Evolutionary conservation across 2,797 vertebrate genomes (phyloP), one percentile per base, ranked within the genome.

Genomic region (Helostoma temminkii): DNA sequence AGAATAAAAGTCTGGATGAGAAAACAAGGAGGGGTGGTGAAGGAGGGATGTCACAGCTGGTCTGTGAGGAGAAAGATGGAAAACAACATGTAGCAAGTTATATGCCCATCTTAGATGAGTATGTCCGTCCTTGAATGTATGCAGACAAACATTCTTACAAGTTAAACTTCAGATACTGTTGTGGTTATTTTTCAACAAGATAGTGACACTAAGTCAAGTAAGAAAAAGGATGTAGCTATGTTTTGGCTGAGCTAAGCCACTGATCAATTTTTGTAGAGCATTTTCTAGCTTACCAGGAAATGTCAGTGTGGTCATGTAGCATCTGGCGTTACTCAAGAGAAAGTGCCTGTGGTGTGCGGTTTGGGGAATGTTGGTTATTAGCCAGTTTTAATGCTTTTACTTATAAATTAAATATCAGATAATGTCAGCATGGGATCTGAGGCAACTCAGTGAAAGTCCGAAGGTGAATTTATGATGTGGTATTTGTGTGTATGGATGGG

Each of bases 301-400:
- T 72, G 48, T 12, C 52, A 63, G 71, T 47, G 68, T 19, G 25
- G 22, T 61, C 21, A 0, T 65, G 74, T 26, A 81, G 66, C 77
- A 80, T 88, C 79, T 88, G 87, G 71, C 82, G 60, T 80, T 77
- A 79, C 81, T 88, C 82, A 88, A 58, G 26, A 70, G 34, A 26
- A 24, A 62, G 37, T 71, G 52, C 22, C 24, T 71, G 28, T 56
- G 53, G 52, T 48, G 57, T 54, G 22, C 34, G 64, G 21, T 66
- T 48, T 42, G 9, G 25, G 34, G 47, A 75, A 36, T 55, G 62
- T 36, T 76, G 49, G 45, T 84, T 66, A 42, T 66, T 68, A 65
- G 39, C 63, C 65, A 54, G 30, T 50, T 81, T 71, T 71, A 66
- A 84, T 69, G 60, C 46, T 26, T 83, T 19, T 70, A 41, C 65